phyloP scores from a whole-genome alignment of 2,113 vertebrate species.

The Rana temporaria region DNA sequence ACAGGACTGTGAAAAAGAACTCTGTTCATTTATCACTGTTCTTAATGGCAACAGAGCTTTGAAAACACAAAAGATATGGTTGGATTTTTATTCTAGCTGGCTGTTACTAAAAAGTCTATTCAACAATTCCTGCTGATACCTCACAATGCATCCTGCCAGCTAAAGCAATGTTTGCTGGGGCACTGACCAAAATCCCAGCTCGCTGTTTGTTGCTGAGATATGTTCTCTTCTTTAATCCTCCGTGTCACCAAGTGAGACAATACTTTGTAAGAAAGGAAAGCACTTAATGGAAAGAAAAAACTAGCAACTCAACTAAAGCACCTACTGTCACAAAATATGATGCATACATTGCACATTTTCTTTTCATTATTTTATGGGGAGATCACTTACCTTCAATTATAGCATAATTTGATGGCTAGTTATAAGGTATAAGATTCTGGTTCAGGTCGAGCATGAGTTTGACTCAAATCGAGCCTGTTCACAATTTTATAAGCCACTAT shows the following conservation, averaged over 20 bases:
- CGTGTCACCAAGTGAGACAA: not conserved
- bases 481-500: too few species aligned
- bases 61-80: slow-evolving; percentile 5
- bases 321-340: too few species aligned
- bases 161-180: not conserved
- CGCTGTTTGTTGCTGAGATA: slow-evolving; percentile 5
- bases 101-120: not conserved
- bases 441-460: too few species aligned
- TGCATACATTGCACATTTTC: too few species aligned
- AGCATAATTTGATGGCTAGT: too few species aligned
- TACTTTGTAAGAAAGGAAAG: not conserved
- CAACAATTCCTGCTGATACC: not conserved
- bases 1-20: not conserved
- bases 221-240: not conserved
- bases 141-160: slow-evolving; percentile 13
- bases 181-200: not conserved
- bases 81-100: not conserved
- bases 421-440: too few species aligned
- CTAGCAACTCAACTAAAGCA: too few species aligned
- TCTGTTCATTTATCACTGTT: not conserved
- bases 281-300: not conserved
- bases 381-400: too few species aligned
- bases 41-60: not conserved
- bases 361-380: too few species aligned
- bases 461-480: too few species aligned